A percentile compares a stretch with the other conserved stretches of the same genome.
Conservation (phyloP, 1,140 invertebrate genomes). For the Maniola jurtina region DNA sequence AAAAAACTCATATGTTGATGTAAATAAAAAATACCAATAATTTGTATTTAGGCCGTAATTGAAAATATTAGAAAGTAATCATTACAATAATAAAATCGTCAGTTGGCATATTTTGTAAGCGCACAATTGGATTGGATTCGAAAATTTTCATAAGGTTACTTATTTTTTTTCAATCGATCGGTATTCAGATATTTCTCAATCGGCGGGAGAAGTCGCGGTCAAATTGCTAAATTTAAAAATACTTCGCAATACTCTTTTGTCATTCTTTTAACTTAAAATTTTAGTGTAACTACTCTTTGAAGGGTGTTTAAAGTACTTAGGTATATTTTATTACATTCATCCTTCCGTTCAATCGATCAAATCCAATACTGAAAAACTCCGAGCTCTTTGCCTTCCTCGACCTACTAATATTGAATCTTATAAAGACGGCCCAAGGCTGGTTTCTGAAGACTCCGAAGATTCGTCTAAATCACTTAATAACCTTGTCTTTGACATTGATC, state of each 20-base stretch:
- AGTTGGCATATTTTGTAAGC: too few species aligned
- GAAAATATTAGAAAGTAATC: too few species aligned
- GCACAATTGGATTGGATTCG: constrained; percentile 1
- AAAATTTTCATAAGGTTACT: background rate
- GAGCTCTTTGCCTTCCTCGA: too few species aligned
- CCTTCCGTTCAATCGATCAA: too few species aligned
- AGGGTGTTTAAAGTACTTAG: too few species aligned
- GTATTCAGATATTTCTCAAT: background rate
- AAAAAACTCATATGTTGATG: too few species aligned
- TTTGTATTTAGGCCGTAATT: too few species aligned
- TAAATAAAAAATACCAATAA: too few species aligned
- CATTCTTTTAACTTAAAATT: background rate
- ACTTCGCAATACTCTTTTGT: constrained; percentile 3
- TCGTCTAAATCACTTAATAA: background rate
- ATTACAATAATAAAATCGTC: too few species aligned
- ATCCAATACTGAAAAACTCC: too few species aligned
- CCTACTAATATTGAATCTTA: background rate
- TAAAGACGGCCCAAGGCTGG: background rate
- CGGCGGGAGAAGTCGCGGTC: background rate
- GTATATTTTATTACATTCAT: too few species aligned
- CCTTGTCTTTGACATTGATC: constrained; percentile 12
- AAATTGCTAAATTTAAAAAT: constrained; percentile 11
- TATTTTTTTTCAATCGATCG: background rate
- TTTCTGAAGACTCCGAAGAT: background rate
- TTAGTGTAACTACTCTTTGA: background rate